phyloP scores from a whole-genome alignment of 2,113 vertebrate genomes.

The Micronycteris hirsuta region DNA sequence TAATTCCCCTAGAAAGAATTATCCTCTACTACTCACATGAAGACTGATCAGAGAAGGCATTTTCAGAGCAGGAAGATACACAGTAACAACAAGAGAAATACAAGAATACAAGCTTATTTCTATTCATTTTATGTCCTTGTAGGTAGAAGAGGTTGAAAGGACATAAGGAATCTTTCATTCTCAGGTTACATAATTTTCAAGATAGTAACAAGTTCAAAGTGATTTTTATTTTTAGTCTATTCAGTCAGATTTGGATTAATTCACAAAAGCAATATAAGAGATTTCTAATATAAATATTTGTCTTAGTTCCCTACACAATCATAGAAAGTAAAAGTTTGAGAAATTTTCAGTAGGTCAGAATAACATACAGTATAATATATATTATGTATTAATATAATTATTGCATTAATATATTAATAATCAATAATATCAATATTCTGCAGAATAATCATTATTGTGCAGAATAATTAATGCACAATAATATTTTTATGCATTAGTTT shows the following conservation, averaged over 20 bases:
- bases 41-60: not conserved
- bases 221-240: not conserved
- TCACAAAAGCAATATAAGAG: not conserved
- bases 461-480: too few species aligned
- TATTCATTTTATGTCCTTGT: not conserved
- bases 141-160: not conserved
- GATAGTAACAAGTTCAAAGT: not conserved
- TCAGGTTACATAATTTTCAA: not conserved
- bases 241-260: not conserved
- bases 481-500: not conserved
- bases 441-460: too few species aligned
- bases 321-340: not conserved
- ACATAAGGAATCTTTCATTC: not conserved
- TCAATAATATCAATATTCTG: too few species aligned
- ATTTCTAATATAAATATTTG: not conserved
- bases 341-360: not conserved
- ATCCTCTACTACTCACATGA: not conserved
- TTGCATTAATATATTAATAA: too few species aligned
- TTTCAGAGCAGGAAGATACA: not conserved
- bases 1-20: not conserved
- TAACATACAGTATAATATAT: not conserved
- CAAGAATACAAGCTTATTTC: not conserved
- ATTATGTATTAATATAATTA: too few species aligned
- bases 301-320: not conserved
- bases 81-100: not conserved